Conservation (phyloP, 2,797 vertebrate genomes). For the Anabas testudineus region DNA sequence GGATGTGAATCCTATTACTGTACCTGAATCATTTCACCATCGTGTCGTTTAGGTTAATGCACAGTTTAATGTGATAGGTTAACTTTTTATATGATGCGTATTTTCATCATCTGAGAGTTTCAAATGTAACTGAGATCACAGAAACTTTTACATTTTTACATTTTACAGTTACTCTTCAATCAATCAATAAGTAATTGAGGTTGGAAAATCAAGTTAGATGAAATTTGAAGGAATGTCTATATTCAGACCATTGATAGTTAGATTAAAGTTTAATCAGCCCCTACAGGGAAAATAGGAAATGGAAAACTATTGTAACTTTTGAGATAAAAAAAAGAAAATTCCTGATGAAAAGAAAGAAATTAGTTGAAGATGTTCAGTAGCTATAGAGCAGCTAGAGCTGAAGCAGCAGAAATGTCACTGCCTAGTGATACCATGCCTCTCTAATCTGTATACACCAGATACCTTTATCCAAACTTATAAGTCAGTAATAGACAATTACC, state of each 20-base stretch:
- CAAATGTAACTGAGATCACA: neutral
- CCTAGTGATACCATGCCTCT: too few relatives aligned
- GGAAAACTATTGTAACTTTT: conserved; percentile 36
- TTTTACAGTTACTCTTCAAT: conserved; percentile 24
- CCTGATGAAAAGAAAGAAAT: conserved; percentile 26
- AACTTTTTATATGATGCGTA: neutral
- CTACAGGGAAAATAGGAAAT: conserved; percentile 44
- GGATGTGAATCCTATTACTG: conserved; percentile 28
- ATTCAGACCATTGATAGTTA: conserved; percentile 43
- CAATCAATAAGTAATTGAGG: conserved; percentile 39
- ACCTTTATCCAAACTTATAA: too few relatives aligned
- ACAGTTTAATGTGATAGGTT: neutral
- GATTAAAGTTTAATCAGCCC: conserved; percentile 56
- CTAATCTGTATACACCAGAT: too few relatives aligned
- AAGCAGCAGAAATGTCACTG: too few relatives aligned
- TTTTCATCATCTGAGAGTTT: conserved; percentile 20
- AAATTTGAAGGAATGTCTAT: conserved; percentile 43
- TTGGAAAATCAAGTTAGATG: conserved; percentile 54
- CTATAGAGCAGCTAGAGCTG: too few relatives aligned
- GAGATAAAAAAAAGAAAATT: conserved; percentile 12
- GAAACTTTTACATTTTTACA: conserved; percentile 22
- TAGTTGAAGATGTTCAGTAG: too few relatives aligned
- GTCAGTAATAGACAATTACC: too few relatives aligned
- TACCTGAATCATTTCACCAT: conserved; percentile 7
- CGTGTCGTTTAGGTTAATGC: conserved; percentile 8